Conservation (phyloP, 2,797 vertebrate genomes). For the Gymnopithys bicolor region DNA sequence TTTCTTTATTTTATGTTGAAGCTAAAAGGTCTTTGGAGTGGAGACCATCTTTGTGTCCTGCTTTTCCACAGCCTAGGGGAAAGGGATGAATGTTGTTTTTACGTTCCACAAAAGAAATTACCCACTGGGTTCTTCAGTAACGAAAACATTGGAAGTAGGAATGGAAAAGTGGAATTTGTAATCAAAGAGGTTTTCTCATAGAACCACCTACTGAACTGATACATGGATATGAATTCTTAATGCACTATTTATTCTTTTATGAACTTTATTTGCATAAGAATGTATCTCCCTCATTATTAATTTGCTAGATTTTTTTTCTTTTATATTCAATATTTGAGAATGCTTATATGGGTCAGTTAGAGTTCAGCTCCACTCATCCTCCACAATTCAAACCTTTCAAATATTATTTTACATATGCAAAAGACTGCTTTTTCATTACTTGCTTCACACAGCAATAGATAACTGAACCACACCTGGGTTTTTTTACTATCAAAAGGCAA, state of each 20-base stretch:
- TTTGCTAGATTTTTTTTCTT: not conserved
- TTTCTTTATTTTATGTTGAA: not conserved
- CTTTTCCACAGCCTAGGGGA: not conserved
- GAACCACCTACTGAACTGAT: not conserved
- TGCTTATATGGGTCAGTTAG: fast-evolving
- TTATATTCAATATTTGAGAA: not conserved
- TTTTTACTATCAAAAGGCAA: not conserved
- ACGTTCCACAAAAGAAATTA: not conserved
- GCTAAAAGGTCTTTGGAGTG: not conserved
- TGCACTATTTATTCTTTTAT: not conserved
- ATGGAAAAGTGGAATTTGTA: not conserved
- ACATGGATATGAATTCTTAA: not conserved
- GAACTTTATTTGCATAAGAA: not conserved
- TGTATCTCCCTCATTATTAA: not conserved
- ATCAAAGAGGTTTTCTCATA: not conserved
- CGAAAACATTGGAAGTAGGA: not conserved
- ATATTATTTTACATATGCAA: not conserved
- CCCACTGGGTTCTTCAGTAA: not conserved
- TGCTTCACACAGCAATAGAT: not conserved
- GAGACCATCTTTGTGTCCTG: not conserved
- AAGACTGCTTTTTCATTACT: not conserved
- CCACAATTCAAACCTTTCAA: not conserved
- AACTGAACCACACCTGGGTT: not conserved
- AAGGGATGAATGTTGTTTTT: not conserved
- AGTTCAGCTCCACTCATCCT: not conserved